Percentiles rank a stretch among this genome's conserved stretches.
Evolutionary conservation across 35 echinoderm and acorn worm genomes (phyloP).

Genomic region (Apostichopus parvimensis): DNA sequence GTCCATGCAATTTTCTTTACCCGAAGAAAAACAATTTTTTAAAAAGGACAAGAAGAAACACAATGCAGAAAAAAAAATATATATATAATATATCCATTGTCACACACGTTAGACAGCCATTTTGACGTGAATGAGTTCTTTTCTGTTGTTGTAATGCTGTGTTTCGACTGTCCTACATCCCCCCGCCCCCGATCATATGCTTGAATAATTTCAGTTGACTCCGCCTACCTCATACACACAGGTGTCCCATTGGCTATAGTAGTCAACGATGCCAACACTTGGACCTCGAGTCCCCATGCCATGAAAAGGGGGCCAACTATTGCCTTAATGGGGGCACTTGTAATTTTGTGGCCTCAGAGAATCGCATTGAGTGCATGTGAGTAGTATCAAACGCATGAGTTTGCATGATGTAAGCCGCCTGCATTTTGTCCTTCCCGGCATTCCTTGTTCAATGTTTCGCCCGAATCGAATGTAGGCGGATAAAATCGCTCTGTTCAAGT

Average conservation of each 20-base stretch:
- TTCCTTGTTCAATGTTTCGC: constrained; percentile 33
- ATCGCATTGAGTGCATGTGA: constrained; percentile 57
- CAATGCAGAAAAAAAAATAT: background rate
- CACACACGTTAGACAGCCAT: background rate
- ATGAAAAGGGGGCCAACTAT: constrained; percentile 26
- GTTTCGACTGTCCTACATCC: background rate
- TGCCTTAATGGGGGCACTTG: constrained; percentile 54
- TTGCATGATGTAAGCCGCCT: constrained; percentile 56
- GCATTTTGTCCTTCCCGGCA: constrained; percentile 47
- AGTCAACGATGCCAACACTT: constrained; percentile 42
- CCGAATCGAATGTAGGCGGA: background rate
- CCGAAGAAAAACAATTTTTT: background rate
- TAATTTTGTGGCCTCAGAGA: constrained; percentile 41
- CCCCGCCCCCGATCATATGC: background rate
- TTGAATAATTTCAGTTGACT: constrained; percentile 43
- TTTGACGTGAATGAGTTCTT: background rate
- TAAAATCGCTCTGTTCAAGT: background rate
- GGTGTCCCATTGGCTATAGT: constrained; percentile 51
- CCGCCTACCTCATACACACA: constrained; percentile 54
- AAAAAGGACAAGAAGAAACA: too few species aligned
- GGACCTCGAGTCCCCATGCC: constrained; percentile 44
- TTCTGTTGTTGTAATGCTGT: background rate
- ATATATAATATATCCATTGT: background rate
- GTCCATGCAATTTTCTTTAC: background rate
- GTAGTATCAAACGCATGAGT: constrained; percentile 33